Conservation (phyloP, 2,888 invertebrate species). For the Ellobium chinense region DNA sequence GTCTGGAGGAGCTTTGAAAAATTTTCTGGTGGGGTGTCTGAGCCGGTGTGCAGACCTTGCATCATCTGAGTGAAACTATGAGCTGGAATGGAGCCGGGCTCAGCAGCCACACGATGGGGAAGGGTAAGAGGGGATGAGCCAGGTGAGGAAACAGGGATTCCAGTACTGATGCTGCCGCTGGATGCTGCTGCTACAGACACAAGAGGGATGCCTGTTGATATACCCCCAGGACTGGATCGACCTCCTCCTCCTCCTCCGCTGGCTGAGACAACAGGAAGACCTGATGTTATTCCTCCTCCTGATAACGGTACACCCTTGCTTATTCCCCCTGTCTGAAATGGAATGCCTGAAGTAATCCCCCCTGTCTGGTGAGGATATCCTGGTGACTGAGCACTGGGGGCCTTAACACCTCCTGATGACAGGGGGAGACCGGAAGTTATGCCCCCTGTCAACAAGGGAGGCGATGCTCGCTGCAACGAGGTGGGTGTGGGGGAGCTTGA, state of each 20-base stretch:
- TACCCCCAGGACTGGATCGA: neutral
- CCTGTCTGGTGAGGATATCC: conserved; percentile 52
- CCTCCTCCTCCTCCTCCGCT: neutral
- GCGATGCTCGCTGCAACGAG: conserved; percentile 12
- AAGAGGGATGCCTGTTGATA: neutral
- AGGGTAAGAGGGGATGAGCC: neutral
- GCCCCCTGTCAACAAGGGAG: conserved; percentile 26
- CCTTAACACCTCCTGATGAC: neutral
- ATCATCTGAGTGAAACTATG: conserved; percentile 46
- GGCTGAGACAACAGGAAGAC: conserved; percentile 18
- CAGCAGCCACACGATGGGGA: conserved; percentile 9
- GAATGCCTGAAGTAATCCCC: conserved; percentile 36
- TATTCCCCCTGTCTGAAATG: neutral
- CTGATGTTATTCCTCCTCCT: conserved; percentile 35
- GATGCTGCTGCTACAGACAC: neutral
- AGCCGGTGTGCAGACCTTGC: conserved; percentile 46
- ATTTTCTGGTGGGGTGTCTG: conserved; percentile 64
- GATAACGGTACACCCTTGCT: conserved; percentile 48
- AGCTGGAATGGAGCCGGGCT: conserved; percentile 34
- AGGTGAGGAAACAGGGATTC: conserved; percentile 9
- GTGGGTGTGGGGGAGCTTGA: conserved; percentile 35
- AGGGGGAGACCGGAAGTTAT: conserved; percentile 40
- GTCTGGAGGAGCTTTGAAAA: conserved; percentile 53
- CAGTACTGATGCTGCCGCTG: conserved; percentile 28
- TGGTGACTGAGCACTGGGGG: neutral